phyloP scores from a whole-genome alignment of 2,113 vertebrate species.

The Neotoma lepida region DNA sequence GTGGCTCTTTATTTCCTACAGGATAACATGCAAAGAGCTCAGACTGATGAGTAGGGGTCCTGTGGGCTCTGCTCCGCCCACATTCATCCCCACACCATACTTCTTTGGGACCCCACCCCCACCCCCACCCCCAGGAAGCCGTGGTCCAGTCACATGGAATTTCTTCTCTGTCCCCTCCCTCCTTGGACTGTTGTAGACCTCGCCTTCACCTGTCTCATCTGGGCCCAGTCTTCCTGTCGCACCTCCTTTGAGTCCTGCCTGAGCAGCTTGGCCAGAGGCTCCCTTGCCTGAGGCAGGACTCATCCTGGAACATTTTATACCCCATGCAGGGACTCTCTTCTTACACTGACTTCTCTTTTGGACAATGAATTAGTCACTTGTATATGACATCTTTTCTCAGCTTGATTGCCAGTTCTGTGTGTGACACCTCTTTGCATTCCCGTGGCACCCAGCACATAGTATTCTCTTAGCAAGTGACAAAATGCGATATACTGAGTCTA shows the following conservation, averaged over 20 bases:
- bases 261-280: background rate
- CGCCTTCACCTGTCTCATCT: background rate
- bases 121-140: background rate
- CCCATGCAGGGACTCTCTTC: background rate
- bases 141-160: background rate
- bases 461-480: background rate
- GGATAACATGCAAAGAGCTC: background rate
- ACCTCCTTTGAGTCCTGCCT: background rate
- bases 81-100: background rate
- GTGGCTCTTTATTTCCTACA: background rate
- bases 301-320: background rate
- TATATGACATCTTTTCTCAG: background rate
- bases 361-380: conserved; percentile 12
- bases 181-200: background rate
- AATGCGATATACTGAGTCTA: background rate
- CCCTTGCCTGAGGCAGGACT: background rate
- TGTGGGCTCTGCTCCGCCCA: background rate
- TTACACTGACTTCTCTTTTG: background rate
- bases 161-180: background rate
- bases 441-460: background rate
- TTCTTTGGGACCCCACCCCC: background rate
- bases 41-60: background rate
- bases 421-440: background rate
- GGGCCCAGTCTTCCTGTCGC: background rate
- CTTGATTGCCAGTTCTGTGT: background rate